Evolutionary conservation across 2,888 invertebrate species (phyloP), one percentile per base, ranked within the genome.

Genomic region (Nezara viridula): DNA sequence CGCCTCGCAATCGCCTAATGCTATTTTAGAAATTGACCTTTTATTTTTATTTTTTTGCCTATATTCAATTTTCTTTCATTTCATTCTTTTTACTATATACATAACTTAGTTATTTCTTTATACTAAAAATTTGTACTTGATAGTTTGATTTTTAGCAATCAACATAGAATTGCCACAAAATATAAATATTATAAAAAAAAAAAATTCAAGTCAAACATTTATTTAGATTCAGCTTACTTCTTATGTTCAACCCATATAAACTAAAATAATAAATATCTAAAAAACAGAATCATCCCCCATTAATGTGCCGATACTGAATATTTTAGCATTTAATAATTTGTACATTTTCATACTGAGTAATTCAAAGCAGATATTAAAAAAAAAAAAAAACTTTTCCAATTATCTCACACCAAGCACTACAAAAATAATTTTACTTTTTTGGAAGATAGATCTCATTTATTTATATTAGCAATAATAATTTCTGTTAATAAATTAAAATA

Each of bases 71-170:
- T 44, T n/a, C 19, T 12, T 44, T 44, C 81, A n/a, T 81, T 81
- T 37, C 81, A 12, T 16, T n/a, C 44, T 21, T 77, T 77, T 44
- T 10, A 77, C 10, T 81, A 81, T 81, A 44, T 81, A 81, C 81
- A 81, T 12, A 81, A 81, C 44, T 16, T 44, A 40, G 77, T 77
- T 77, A 81, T 44, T 81, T 44, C n/a, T 44, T 88, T 88, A 88
- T 47, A n/a, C 88, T 88, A 88, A 27, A 73, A 88, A 88, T 88
- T 88, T 88, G 88, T 88, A 88, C 88, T 88, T 88, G 27, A 73
- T 88, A 88, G 60, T 88, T 88, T 88, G 88, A 88, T 88, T 88
- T n/a, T 73, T 32, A 88, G 88, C 88, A 88, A 88, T 81, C 81
- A n/a, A n/a, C 40, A 44, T 44, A 37, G 40, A 44, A 81, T 81